Evolutionary conservation across 2,888 invertebrate species (phyloP).

Genomic region (Cancer borealis): DNA sequence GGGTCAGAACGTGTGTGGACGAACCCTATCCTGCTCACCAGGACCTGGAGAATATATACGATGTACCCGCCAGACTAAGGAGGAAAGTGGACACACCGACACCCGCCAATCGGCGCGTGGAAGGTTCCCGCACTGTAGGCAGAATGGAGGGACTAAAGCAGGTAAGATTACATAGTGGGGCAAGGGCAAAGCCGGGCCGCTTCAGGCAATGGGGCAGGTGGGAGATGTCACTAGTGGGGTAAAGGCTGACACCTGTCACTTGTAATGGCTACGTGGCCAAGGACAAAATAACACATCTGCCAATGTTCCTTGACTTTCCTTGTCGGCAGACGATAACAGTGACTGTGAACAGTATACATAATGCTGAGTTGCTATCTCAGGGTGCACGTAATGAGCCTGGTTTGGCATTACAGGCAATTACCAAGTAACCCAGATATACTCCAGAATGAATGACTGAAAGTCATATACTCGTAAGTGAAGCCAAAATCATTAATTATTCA

Average conservation of each 20-base stretch:
- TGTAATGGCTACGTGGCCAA: constrained; percentile 1
- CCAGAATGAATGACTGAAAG: not conserved
- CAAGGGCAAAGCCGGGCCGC: not conserved
- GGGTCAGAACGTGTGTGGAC: constrained; percentile 57
- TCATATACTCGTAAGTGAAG: not conserved
- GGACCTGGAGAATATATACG: constrained; percentile 75
- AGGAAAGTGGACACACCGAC: constrained; percentile 74
- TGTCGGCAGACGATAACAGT: not conserved
- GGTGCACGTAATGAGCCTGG: not conserved
- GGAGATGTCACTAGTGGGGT: not conserved
- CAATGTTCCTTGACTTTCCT: not conserved
- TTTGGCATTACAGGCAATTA: not conserved
- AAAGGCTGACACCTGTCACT: constrained; percentile 23
- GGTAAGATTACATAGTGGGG: constrained; percentile 54
- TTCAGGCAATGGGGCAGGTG: constrained; percentile 14
- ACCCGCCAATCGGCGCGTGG: constrained; percentile 64
- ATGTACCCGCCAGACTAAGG: constrained; percentile 75
- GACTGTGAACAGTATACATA: not conserved
- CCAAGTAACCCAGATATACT: not conserved
- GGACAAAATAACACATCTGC: not conserved
- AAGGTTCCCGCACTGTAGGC: constrained; percentile 76
- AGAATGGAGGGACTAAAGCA: constrained; percentile 76
- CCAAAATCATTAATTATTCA: not conserved
- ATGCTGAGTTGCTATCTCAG: not conserved
- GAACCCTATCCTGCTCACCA: constrained; percentile 75